These are phyloP conservation scores for Hemibagrus wyckioides DNA, from an alignment of 2,113 vertebrate species.

Conservation along the genomic window DNA sequence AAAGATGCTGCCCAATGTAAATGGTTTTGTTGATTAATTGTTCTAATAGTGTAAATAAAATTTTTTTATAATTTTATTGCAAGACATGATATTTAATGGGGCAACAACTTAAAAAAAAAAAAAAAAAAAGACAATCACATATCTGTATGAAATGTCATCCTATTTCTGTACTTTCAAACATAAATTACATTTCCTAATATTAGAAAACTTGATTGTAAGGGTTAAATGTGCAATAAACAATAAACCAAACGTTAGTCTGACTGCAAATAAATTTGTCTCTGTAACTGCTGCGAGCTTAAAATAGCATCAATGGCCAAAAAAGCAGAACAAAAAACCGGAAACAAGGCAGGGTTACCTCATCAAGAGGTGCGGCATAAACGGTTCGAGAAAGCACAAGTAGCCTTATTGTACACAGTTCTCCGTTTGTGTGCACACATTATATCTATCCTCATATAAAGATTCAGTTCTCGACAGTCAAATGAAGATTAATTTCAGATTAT, in stretches of 20 bases:
- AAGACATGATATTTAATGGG: background rate
- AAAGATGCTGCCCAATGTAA: background rate
- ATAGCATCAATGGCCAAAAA: conserved; percentile 14
- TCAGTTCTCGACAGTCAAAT: background rate
- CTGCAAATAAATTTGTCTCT: background rate
- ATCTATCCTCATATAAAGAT: background rate
- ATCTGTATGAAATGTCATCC: background rate
- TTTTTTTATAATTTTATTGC: background rate
- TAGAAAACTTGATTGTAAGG: background rate
- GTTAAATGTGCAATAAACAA: background rate
- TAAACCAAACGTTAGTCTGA: background rate
- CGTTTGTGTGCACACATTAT: background rate
- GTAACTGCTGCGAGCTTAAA: background rate
- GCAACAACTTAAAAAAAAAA: background rate
- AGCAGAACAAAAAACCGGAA: conserved; percentile 28
- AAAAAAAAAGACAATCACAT: background rate
- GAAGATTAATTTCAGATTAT: background rate
- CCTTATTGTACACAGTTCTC: background rate
- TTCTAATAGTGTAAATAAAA: background rate
- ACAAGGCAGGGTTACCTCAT: conserved; percentile 37
- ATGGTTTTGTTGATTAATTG: background rate
- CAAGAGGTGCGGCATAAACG: conserved; percentile 19
- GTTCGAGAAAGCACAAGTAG: conserved; percentile 13
- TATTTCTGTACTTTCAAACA: background rate
- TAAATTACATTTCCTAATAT: background rate